Evolutionary conservation across 1,140 invertebrate species (phyloP), one percentile per base, ranked within the genome.

Genomic region (Subanguina moxae): DNA sequence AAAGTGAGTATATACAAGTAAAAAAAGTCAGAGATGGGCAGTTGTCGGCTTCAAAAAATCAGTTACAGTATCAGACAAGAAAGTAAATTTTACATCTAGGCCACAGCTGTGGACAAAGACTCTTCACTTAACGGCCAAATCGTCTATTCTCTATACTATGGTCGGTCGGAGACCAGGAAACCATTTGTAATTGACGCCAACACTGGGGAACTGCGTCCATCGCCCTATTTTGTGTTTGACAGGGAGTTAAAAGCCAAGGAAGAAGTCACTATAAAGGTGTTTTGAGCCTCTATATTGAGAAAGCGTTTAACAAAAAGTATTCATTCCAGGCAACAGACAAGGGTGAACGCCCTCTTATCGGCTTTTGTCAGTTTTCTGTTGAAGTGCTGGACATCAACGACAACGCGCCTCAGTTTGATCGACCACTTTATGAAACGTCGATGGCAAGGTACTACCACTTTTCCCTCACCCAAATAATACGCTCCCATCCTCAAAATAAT

Each of bases 291-390:
- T n/a, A n/a, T n/a, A n/a, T n/a, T n/a, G n/a, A n/a, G n/a, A n/a
- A n/a, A n/a, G n/a, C n/a, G n/a, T n/a, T 11, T 38, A 38, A 38
- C 11, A 38, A 38, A 38, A 38, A 38, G 11, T 38, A 7, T 52
- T 27, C 23, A 21, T 52, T 52, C 17, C 48, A 76, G 57, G 77
- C 78, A 17, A 80, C 80, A 7, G 78, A 80, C 56, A 74, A 72
- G 45, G 78, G 78, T 17, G 80, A 82, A 32, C 72, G 78, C 7
- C 78, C 78, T 9, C 52, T 80, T 42, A 80, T 80, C 58, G 78
- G 80, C 38, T 80, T 80, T 62, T 80, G 78, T 67, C 77, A 80
- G 48, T 80, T 80, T 62, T 76, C 73, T 13, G 80, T 80, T 1
- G 70, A 77, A 64, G 71, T 80, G 8, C 48, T 73, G 15, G 79